Evolutionary conservation across 2,113 vertebrate species (phyloP).

Genomic region (Corythaeola cristata): DNA sequence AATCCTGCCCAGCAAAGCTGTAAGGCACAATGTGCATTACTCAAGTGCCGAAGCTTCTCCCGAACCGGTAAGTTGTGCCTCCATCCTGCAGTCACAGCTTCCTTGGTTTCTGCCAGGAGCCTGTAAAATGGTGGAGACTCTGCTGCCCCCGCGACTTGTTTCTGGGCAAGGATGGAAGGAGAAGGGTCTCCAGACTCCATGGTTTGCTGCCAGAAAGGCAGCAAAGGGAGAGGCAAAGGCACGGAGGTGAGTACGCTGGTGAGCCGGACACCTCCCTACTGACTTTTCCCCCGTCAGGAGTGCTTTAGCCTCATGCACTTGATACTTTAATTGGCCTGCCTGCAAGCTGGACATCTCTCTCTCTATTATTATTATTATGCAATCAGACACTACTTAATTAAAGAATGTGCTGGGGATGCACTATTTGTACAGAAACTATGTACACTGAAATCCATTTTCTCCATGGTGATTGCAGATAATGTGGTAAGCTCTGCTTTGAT

Average conservation of each 20-base stretch:
- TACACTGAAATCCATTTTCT: conserved; percentile 45
- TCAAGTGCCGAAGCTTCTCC: not conserved
- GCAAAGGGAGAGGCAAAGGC: not conserved
- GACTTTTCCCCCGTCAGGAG: not conserved
- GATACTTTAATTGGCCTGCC: not conserved
- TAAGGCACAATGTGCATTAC: rapidly evolving
- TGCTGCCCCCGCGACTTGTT: not conserved
- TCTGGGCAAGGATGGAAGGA: not conserved
- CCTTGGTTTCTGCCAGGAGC: not conserved
- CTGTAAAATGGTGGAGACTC: not conserved
- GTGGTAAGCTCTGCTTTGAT: conserved; percentile 51
- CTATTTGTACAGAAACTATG: conserved; percentile 8
- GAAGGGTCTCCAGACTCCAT: not conserved
- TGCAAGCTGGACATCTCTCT: conserved; percentile 14
- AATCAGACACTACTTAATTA: conserved; percentile 55
- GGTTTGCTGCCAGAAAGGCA: not conserved
- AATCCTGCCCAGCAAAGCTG: not conserved
- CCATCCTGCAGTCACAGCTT: not conserved
- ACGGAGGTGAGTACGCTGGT: not conserved
- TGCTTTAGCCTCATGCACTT: not conserved
- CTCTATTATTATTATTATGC: conserved; percentile 44
- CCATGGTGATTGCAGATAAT: conserved; percentile 54
- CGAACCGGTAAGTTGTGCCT: not conserved
- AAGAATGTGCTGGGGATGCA: conserved; percentile 13
- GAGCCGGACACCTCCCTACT: rapidly evolving